These are phyloP conservation scores for Rattus norvegicus DNA, from an alignment of 2,113 vertebrate genomes.

Conservation along the genomic window DNA sequence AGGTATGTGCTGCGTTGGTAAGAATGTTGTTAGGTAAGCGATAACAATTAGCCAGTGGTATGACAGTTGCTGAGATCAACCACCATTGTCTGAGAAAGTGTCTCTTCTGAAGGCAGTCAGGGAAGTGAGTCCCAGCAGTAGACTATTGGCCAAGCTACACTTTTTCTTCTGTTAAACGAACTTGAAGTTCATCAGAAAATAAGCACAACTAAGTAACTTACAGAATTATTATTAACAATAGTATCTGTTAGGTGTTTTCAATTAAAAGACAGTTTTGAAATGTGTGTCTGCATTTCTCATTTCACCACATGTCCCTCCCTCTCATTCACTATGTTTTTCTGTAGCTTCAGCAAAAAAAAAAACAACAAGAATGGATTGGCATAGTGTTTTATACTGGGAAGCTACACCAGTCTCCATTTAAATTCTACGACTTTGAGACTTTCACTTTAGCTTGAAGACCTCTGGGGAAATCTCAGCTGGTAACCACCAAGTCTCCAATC, in stretches of 20 bases:
- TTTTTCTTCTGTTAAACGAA: neutral
- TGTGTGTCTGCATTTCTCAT: neutral
- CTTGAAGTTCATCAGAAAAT: neutral
- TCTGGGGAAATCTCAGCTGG: neutral
- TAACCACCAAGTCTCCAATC: neutral
- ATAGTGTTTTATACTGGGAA: neutral
- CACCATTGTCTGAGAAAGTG: neutral
- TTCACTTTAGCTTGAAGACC: slow-evolving; percentile 33
- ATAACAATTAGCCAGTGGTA: neutral
- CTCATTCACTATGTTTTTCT: neutral
- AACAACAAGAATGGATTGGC: neutral
- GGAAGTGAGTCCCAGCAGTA: neutral
- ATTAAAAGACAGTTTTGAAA: neutral
- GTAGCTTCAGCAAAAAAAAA: neutral
- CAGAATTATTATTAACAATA: neutral
- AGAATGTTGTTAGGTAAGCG: slow-evolving; percentile 10
- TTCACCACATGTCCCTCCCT: neutral
- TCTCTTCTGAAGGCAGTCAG: neutral
- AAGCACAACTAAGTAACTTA: neutral
- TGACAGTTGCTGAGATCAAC: neutral
- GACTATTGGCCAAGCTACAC: neutral
- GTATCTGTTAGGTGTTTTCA: slow-evolving; percentile 12
- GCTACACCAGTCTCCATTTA: neutral
- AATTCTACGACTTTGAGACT: neutral
- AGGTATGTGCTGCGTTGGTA: neutral